A percentile compares a stretch with the other conserved stretches of the same genome.
These are phyloP conservation scores for Xerus rutilus DNA, from an alignment of 2,797 vertebrate genomes.

Conservation along the genomic window DNA sequence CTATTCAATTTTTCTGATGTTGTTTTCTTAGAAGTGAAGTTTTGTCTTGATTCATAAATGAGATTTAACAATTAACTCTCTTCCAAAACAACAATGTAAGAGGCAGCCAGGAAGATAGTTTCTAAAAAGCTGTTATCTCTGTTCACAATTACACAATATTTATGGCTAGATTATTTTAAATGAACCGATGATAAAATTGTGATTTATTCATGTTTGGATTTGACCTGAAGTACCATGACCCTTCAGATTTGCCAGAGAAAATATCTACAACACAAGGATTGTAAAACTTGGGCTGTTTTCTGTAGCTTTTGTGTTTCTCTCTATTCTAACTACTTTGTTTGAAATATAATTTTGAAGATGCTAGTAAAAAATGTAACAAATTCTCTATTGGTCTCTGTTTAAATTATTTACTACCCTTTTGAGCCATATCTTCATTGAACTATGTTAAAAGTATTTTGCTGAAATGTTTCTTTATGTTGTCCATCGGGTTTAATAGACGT, in stretches of 20 bases:
- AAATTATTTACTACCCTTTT: slow-evolving; percentile 86
- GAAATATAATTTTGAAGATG: slow-evolving; percentile 83
- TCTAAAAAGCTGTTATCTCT: neutral
- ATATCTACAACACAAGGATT: neutral
- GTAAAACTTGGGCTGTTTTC: neutral
- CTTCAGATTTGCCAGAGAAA: neutral
- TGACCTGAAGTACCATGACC: neutral
- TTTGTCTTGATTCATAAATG: slow-evolving; percentile 36
- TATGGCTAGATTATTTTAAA: slow-evolving; percentile 22
- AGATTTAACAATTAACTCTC: slow-evolving; percentile 58
- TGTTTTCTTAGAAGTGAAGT: neutral
- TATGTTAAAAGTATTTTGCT: slow-evolving; percentile 88
- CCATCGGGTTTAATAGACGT: slow-evolving; percentile 89
- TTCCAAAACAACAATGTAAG: slow-evolving; percentile 21
- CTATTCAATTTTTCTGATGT: neutral
- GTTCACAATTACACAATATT: neutral
- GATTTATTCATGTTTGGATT: neutral
- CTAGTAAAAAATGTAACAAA: slow-evolving; percentile 81
- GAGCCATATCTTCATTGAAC: slow-evolving; percentile 86
- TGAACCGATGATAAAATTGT: neutral
- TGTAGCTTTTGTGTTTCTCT: slow-evolving; percentile 53
- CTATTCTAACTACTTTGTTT: slow-evolving; percentile 76
- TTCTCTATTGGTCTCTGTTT: slow-evolving; percentile 78
- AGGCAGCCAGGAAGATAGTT: neutral
- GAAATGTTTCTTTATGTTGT: slow-evolving; percentile 90